Percentiles rank a stretch among this genome's conserved stretches.
These are phyloP conservation scores for Phrynocephalus guinanensis DNA, from an alignment of 2,797 vertebrate species.

Conservation along the genomic window DNA sequence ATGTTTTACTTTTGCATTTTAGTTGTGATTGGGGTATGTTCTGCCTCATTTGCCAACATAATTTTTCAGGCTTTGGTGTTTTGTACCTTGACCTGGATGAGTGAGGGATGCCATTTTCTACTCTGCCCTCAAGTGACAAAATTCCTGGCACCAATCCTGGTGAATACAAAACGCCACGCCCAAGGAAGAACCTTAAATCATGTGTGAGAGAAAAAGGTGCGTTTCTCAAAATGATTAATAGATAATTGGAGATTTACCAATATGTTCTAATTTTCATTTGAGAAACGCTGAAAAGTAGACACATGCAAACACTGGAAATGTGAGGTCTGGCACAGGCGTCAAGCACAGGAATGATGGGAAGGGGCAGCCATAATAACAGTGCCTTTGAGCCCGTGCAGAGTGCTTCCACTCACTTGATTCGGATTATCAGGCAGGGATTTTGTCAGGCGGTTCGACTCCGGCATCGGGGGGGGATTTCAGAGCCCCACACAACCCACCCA, in stretches of 20 bases:
- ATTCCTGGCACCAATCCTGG: background rate
- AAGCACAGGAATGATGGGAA: background rate
- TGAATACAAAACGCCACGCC: background rate
- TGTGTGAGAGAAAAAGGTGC: background rate
- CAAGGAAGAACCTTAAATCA: background rate
- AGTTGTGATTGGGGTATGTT: no score
- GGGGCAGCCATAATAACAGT: background rate
- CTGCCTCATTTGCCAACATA: no score
- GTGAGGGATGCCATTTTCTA: background rate
- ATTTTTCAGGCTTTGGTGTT: no score
- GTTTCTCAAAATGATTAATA: background rate
- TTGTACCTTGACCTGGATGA: background rate
- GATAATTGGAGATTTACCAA: background rate
- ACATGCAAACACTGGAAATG: background rate
- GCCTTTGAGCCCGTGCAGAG: slow-evolving; percentile 26
- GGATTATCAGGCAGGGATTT: background rate
- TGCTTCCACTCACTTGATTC: background rate
- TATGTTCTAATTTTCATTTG: background rate
- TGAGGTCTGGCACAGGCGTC: background rate
- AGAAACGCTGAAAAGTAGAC: background rate
- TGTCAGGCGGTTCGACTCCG: background rate
- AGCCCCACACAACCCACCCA: no score
- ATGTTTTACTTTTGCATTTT: background rate
- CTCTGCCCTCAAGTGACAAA: background rate
- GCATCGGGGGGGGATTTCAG: background rate